Base-by-base conservation (phyloP, 2,888 invertebrate genomes). In the Strigamia crassipes region DNA sequence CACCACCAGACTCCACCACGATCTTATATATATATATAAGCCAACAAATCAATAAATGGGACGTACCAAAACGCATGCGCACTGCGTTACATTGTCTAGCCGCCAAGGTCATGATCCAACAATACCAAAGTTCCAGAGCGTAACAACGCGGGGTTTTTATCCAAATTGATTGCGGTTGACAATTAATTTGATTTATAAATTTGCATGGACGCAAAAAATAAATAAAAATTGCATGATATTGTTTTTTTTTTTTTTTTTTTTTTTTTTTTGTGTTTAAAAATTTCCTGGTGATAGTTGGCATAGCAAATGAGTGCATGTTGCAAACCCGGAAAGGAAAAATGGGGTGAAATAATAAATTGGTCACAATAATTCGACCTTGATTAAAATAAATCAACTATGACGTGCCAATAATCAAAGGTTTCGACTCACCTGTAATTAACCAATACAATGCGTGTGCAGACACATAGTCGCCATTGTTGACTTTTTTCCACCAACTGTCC, bases 371-470 rank as follows among this genome's bases (percentile, higher is more conserved):
- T 66, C 61, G 61, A 66, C 61, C 61, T 66, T 66, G 61, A 66
- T 66, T 66, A 66, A 66, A 66, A 21, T 66, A 66, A 66, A 66
- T 66, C 61, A 66, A 66, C 21, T 10, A 23, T 66, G 18, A 66
- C 61, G 61, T 66, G 61, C 61, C 61, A 66, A 66, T 66, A 66
- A 66, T 66, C 61, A 66, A 66, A 66, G 61, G 61, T 66, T 66
- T 1, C 21, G 9, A 66, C 61, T 66, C 61, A 66, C 61, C 61
- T 66, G 61, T 21, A 66, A 66, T 66, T 66, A 66, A 66, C 21
- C 2, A 66, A 66, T 66, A 66, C 61, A 66, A 66, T 66, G 61
- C 61, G 61, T 66, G 61, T 66, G 61, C 61, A 21, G 61, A 66
- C 61, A 4, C 1, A 23, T 23, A 66, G 61, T 66, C 61, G 61